These are phyloP conservation scores for Benthosema pterotum DNA, from an alignment of 2,797 vertebrate species.

Conservation along the genomic window DNA sequence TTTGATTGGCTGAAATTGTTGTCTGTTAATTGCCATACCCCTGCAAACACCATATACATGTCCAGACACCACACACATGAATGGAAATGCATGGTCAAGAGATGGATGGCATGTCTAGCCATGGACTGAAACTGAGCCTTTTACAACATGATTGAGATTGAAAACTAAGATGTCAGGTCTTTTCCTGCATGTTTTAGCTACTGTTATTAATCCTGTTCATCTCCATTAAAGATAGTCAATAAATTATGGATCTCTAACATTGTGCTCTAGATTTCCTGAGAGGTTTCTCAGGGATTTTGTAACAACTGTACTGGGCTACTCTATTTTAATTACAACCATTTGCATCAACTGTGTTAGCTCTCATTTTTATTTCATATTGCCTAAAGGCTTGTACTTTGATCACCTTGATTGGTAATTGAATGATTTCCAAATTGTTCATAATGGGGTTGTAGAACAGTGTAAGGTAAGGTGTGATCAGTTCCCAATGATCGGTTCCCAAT, in stretches of 20 bases:
- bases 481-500: no score
- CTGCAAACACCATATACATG: no score
- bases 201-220: slow-evolving; percentile 32
- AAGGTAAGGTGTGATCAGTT: not conserved
- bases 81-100: not conserved
- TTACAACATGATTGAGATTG: not conserved
- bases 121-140: slow-evolving; percentile 1
- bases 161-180: slow-evolving; percentile 7
- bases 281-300: not conserved
- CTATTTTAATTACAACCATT: slow-evolving; percentile 17
- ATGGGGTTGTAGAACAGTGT: slow-evolving; percentile 12
- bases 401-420: not conserved
- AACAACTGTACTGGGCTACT: slow-evolving; percentile 9
- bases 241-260: slow-evolving; percentile 47
- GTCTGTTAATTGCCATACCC: no score
- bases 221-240: slow-evolving; percentile 66
- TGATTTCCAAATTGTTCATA: not conserved
- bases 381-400: not conserved
- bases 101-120: not conserved
- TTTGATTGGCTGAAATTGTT: no score
- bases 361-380: slow-evolving; percentile 24
- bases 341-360: slow-evolving; percentile 30
- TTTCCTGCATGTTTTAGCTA: slow-evolving; percentile 31
- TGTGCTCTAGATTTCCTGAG: slow-evolving; percentile 31
- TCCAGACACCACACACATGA: no score